These are phyloP conservation scores for Okamejei kenojei DNA, from an alignment of 2,797 vertebrate genomes.

Conservation along the genomic window DNA sequence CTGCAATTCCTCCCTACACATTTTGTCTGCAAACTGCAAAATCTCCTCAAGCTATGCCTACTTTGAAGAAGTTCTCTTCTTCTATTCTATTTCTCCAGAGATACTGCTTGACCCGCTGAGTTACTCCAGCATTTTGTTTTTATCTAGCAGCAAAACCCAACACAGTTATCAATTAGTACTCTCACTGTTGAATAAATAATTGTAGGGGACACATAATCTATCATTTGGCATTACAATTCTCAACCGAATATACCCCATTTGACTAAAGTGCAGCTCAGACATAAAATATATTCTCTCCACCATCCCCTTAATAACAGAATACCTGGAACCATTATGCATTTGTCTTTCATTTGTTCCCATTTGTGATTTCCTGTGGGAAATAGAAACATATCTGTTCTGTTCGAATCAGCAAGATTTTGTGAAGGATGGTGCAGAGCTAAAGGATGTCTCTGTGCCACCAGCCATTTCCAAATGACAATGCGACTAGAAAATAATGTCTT, in stretches of 20 bases:
- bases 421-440: not conserved
- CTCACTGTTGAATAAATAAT: not conserved
- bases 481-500: conserved; percentile 18
- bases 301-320: not conserved
- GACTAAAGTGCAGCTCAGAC: not conserved
- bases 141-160: not conserved
- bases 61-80: too few species aligned
- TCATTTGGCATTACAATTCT: not conserved
- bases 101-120: too few species aligned
- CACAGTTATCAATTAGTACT: not conserved
- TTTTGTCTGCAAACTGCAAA: too few species aligned
- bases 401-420: conserved; percentile 5
- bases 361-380: conserved; percentile 8
- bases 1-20: too few species aligned
- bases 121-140: too few species aligned
- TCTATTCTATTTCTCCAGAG: too few species aligned
- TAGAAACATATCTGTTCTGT: conserved; percentile 12
- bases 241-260: not conserved
- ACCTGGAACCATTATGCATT: not conserved
- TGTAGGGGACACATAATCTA: not conserved
- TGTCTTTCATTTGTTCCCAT: not conserved
- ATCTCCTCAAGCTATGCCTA: too few species aligned
- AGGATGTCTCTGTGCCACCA: not conserved
- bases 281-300: not conserved
- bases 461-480: not conserved